Evolutionary conservation across 2,113 vertebrate species (phyloP), one percentile per base, ranked within the genome.

Genomic region (Elgaria multicarinata): DNA sequence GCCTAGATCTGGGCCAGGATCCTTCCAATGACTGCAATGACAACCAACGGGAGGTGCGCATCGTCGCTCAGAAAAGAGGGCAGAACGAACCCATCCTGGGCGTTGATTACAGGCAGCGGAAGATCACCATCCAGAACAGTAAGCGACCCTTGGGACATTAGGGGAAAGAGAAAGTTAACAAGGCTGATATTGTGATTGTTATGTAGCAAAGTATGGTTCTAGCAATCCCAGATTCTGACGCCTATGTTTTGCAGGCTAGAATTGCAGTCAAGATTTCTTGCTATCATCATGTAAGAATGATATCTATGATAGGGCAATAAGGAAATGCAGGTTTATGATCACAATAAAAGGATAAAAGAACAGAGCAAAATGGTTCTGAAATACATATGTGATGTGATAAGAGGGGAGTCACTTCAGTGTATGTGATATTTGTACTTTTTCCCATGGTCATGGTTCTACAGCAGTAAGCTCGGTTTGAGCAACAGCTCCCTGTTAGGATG

Each of bases 101-200:
- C 7, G 0, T 93, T 0, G 98, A 99, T 42, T 99, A 99, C 96
- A 96, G 97, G 20, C 96, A 98, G 18, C 97, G 99, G 8, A 99
- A 96, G 96, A 99, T 99, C 96, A 97, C 97, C 93, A 97, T 99
- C 85, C 98, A 98, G 95, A 98, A 99, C 93, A 96, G 99, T 99
- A 94, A 97, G 98, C 98, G 72, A 36, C 64, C 31, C 62, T 53
- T 0, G 0, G 46, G 28, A 78, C 87, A 69, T 67, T 87, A 2
- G 0, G 7, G 90, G 66, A 64, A 28, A 87, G 18, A 3, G 16
- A 67, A 78, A 10, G 36, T 82, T 53, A 44, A 26, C 9, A 33
- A 90, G 0, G 0, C 13, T 6, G 14, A 0, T 44, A 55, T 91
- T 72, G 1, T 85, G 72, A 2, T 42, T 28, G 13, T 39, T n/a